phyloP scores from a whole-genome alignment of 2,888 invertebrate species.

The Dioctria rufipes region DNA sequence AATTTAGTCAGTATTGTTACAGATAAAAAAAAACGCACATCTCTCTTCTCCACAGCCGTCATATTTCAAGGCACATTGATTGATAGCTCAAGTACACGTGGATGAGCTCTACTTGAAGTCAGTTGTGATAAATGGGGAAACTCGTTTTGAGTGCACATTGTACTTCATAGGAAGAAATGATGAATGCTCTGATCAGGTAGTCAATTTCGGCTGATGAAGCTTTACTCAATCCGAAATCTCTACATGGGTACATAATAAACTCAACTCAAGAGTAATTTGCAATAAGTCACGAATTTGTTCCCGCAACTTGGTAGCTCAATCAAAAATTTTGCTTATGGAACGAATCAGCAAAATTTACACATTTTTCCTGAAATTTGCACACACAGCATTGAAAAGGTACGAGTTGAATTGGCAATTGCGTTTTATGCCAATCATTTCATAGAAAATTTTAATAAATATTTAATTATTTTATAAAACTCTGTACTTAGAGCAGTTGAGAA shows the following conservation, averaged over 20 bases:
- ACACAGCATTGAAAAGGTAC: no score
- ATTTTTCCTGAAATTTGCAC: slow-evolving; percentile 7
- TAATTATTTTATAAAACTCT: background rate
- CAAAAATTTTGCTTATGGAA: background rate
- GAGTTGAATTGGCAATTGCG: background rate
- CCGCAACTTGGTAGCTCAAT: background rate
- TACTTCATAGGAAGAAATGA: slow-evolving; percentile 22
- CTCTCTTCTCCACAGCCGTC: no score
- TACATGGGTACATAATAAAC: background rate
- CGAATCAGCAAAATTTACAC: background rate
- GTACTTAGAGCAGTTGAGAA: no score
- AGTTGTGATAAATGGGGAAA: slow-evolving; percentile 34
- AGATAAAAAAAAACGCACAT: no score
- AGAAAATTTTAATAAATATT: slow-evolving; percentile 12
- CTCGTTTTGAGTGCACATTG: slow-evolving; percentile 35
- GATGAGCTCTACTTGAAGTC: background rate
- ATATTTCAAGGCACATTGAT: slow-evolving; percentile 11
- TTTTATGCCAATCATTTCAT: slow-evolving; percentile 1
- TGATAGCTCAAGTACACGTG: slow-evolving; percentile 17
- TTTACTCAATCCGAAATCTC: background rate
- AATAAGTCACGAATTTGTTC: slow-evolving; percentile 32
- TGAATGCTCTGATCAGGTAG: slow-evolving; percentile 39
- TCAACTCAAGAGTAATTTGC: slow-evolving; percentile 24
- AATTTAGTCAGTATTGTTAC: no score
- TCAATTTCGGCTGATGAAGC: slow-evolving; percentile 31